These are phyloP conservation scores for Latheticus oryzae DNA, from an alignment of 2,888 invertebrate species.

Conservation along the genomic window DNA sequence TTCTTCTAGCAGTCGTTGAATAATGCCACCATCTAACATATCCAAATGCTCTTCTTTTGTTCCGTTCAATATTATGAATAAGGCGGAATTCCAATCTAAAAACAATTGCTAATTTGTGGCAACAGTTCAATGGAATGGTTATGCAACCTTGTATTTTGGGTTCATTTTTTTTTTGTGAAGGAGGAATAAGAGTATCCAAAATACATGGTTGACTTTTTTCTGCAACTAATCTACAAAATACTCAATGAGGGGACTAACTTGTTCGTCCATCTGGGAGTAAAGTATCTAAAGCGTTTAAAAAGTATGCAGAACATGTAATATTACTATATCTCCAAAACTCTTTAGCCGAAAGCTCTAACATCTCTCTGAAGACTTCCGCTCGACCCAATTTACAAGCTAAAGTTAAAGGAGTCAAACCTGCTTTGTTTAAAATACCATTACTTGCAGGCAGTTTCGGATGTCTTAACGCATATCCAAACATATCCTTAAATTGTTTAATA, in stretches of 20 bases:
- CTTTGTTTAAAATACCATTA: constrained; percentile 88
- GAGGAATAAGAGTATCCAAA: no score
- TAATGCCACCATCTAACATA: constrained; percentile 98
- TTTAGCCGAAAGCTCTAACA: constrained; percentile 93
- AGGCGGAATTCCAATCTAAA: constrained; percentile 97
- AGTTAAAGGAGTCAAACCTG: constrained; percentile 94
- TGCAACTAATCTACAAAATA: no score
- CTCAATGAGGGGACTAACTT: no score
- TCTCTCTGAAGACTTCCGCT: constrained; percentile 96
- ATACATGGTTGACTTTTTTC: no score
- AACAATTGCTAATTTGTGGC: constrained; percentile 38
- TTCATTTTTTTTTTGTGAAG: no score
- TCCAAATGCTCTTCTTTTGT: constrained; percentile 98
- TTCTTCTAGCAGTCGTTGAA: constrained; percentile 95
- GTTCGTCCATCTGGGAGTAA: constrained; percentile 94
- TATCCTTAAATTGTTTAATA: constrained; percentile 90
- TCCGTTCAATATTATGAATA: constrained; percentile 97
- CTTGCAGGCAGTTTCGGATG: constrained; percentile 95
- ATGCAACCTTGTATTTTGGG: no score
- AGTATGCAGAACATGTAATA: constrained; percentile 98
- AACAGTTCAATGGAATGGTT: no score
- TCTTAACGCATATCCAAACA: constrained; percentile 97
- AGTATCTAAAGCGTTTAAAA: constrained; percentile 95
- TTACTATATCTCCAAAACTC: constrained; percentile 99
- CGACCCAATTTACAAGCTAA: constrained; percentile 94